These are phyloP conservation scores for Microtus richardsoni DNA, from an alignment of 2,113 vertebrate species.

Conservation along the genomic window DNA sequence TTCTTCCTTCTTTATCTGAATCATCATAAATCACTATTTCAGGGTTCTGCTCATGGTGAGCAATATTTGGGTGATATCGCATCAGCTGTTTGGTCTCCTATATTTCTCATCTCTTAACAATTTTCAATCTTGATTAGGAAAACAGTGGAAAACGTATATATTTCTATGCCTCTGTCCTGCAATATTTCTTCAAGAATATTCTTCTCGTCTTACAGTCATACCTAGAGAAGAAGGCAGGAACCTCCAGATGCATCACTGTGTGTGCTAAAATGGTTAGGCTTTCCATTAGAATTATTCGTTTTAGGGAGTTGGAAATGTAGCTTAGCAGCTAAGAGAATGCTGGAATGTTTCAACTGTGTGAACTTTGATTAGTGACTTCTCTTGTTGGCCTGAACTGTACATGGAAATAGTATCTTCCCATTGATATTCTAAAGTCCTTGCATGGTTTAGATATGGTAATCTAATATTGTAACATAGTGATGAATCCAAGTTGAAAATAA, in stretches of 20 bases:
- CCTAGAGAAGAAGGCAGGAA: neutral
- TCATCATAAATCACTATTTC: conserved; percentile 5
- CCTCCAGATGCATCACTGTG: conserved; percentile 4
- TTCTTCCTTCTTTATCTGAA: neutral
- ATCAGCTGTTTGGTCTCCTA: neutral
- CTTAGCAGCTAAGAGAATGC: neutral
- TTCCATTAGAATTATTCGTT: conserved; percentile 31
- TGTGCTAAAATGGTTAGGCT: conserved; percentile 47
- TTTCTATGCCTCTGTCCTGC: neutral
- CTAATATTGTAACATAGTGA: conserved; percentile 33
- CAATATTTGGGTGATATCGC: neutral
- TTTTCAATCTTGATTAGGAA: conserved; percentile 28
- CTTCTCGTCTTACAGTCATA: conserved; percentile 47
- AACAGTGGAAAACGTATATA: neutral
- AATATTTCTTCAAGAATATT: conserved; percentile 41
- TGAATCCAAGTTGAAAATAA: conserved; percentile 33
- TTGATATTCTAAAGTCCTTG: neutral
- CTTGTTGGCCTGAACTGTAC: conserved; percentile 38
- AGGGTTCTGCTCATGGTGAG: neutral
- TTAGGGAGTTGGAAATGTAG: neutral
- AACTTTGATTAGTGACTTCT: conserved; percentile 27
- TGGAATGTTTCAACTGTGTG: neutral
- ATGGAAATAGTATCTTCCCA: conserved; percentile 40
- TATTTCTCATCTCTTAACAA: conserved; percentile 37
- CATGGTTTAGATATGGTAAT: conserved; percentile 33